Base-by-base conservation (phyloP, 1,140 invertebrate species). In the Sarcophaga bullata region DNA sequence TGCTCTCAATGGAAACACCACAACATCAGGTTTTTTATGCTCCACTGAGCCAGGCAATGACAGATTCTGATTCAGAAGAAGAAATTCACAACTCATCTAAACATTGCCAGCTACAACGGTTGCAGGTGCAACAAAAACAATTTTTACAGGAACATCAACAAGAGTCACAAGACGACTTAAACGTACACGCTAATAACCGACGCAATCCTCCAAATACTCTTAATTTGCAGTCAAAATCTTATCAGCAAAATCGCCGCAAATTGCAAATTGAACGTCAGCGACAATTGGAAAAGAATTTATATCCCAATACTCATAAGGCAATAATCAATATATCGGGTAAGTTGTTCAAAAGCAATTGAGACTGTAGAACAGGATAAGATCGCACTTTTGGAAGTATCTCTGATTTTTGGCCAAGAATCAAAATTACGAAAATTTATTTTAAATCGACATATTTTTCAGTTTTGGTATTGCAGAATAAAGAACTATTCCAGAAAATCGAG, bases 11-110 rank as follows among this genome's bases (percentile, higher is more conserved):
- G 78, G 89, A 90, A 83, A 84, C 86, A 75, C 87, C 88, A 72
- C 75, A 78, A 78, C 89, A 90, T 80, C 92, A 92, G 86, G 93
- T 92, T 84, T 92, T 92, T 86, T 95, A 95, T 89, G 91, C 94
- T 82, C 94, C 94, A 52, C 87, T 95, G 85, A 94, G 87, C 85
- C 94, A 95, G 90, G 93, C 93, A 84, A 91, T 95, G 83, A 94
- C 94, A 73, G 94, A 95, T 87, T 94, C 94, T 0, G 94, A 95
- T 86, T 94, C 94, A 2, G 94, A 95, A 84, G 94, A 95, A 84
- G 94, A 95, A 83, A 89, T 91, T 82, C 91, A 90, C 80, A 91
- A 85, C 88, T 85, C 84, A 49, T 86, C 47, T 84, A 88, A 84
- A 85, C 86, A 89, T 83, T 62, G 19, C 0, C 81, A 83, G 4